Base-by-base conservation (phyloP, 1,140 invertebrate genomes). In the Heliconius melpomene region DNA sequence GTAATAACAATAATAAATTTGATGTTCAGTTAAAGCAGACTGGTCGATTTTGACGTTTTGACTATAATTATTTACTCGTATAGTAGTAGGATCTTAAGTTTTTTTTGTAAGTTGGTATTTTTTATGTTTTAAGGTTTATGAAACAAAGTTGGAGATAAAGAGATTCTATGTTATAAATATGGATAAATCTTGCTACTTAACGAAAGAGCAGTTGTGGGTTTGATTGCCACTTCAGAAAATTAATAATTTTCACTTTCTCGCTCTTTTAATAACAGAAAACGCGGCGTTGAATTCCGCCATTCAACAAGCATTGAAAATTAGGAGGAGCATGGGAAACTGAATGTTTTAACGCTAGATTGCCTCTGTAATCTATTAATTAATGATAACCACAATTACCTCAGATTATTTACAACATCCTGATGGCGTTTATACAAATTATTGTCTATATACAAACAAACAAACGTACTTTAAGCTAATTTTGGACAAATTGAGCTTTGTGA, bases 1-100 rank as follows among this genome's bases (percentile, higher is more conserved):
- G 20, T 70, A 76, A 76, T 76, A 26, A 60, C n/a, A 11, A 29
- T 76, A 76, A 76, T 76, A 76, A 76, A 66, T 75, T 60, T 75
- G 18, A 36, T n/a, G 36, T 60, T 75, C 20, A 75, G 32, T 36
- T 66, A 40, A 66, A 26, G 23, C 16, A 54, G 54, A 60, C 54
- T 60, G 32, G 36, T 29, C 54, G 13, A 66, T 75, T 66, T 54
- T 26, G 52, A 9, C n/a, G 26, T 29, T 29, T 29, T 29, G 2
- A 57, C n/a, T n/a, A n/a, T n/a, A n/a, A n/a, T 23, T 57, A 52
- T 5, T n/a, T n/a, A 54, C 3, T 54, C 18, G 46, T 54, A 54
- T n/a, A n/a, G 7, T n/a, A 57, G 16, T 23, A 18, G 13, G 46
- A 11, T 0, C 2, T 46, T 46, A 46, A 46, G 40, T 46, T 46